These are phyloP conservation scores for Drusus annulatus DNA, from an alignment of 1,140 invertebrate genomes.

Conservation along the genomic window DNA sequence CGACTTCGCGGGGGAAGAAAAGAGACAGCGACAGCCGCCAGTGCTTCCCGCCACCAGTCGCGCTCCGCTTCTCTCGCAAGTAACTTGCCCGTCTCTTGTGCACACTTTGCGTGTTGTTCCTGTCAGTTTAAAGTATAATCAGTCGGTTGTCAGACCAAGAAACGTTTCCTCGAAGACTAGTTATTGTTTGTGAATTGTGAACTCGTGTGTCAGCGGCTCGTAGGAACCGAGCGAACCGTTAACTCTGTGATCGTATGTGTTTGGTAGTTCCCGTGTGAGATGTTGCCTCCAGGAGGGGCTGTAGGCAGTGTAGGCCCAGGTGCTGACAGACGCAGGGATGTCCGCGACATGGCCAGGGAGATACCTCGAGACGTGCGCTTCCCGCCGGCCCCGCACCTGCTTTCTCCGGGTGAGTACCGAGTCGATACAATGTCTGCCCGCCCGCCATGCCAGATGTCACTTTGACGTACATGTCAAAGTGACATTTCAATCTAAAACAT, in stretches of 20 bases:
- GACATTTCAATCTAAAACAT: slow-evolving; percentile 52
- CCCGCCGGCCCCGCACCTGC: slow-evolving; percentile 53
- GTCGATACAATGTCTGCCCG: background rate
- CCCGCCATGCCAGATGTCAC: slow-evolving; percentile 55
- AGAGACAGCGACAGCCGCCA: slow-evolving; percentile 46
- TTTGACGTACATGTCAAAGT: slow-evolving; percentile 59
- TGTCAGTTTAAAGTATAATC: slow-evolving; percentile 15
- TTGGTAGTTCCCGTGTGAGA: slow-evolving; percentile 48
- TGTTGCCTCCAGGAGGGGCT: slow-evolving; percentile 70
- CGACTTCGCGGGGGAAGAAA: slow-evolving; percentile 22
- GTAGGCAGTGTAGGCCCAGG: slow-evolving; percentile 66
- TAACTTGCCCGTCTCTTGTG: slow-evolving; percentile 28
- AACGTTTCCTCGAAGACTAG: slow-evolving; percentile 13
- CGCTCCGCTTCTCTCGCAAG: slow-evolving; percentile 47
- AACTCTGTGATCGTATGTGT: slow-evolving; percentile 43
- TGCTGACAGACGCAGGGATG: slow-evolving; percentile 67
- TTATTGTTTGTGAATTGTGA: slow-evolving; percentile 40
- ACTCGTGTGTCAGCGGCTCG: slow-evolving; percentile 1
- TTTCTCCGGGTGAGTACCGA: slow-evolving; percentile 49
- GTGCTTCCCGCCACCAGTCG: slow-evolving; percentile 45
- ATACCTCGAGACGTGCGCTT: slow-evolving; percentile 67
- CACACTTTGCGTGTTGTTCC: slow-evolving; percentile 25
- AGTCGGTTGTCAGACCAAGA: slow-evolving; percentile 14
- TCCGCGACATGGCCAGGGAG: slow-evolving; percentile 67
- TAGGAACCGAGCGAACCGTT: background rate